These are phyloP conservation scores for Prietella phreatophila DNA, from an alignment of 2,113 vertebrate genomes.

Conservation along the genomic window DNA sequence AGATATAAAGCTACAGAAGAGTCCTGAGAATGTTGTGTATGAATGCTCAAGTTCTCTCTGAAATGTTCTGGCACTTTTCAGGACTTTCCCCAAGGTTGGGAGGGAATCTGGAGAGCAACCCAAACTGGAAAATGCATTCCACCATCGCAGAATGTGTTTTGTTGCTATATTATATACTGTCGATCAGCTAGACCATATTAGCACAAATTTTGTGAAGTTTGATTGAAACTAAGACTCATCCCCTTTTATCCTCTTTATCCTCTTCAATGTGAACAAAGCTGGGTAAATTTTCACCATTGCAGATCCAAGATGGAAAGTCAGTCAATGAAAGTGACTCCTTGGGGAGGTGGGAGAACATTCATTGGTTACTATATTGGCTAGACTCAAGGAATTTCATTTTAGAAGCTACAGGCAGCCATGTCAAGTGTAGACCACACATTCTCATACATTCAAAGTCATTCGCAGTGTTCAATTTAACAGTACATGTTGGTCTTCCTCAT, in stretches of 20 bases:
- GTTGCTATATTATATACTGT: background rate
- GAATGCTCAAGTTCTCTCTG: background rate
- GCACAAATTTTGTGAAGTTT: background rate
- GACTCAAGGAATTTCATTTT: background rate
- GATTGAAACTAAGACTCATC: conserved; percentile 20
- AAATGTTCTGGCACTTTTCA: too few relatives aligned
- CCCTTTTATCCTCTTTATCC: background rate
- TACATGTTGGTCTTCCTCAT: background rate
- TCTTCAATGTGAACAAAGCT: background rate
- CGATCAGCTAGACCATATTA: background rate
- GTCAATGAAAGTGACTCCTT: background rate
- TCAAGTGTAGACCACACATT: background rate
- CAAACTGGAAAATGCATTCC: background rate
- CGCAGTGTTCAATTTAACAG: background rate
- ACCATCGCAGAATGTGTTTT: background rate
- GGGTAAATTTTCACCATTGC: background rate
- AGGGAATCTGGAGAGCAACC: background rate
- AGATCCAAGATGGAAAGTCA: background rate
- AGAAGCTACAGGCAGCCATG: background rate
- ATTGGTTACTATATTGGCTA: background rate
- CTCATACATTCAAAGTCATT: background rate
- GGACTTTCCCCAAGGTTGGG: background rate
- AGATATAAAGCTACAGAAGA: background rate
- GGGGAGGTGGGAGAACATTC: background rate
- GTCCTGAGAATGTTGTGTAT: background rate